phyloP scores from a whole-genome alignment of 2,797 vertebrate genomes.

The Linurgus olivaceus region DNA sequence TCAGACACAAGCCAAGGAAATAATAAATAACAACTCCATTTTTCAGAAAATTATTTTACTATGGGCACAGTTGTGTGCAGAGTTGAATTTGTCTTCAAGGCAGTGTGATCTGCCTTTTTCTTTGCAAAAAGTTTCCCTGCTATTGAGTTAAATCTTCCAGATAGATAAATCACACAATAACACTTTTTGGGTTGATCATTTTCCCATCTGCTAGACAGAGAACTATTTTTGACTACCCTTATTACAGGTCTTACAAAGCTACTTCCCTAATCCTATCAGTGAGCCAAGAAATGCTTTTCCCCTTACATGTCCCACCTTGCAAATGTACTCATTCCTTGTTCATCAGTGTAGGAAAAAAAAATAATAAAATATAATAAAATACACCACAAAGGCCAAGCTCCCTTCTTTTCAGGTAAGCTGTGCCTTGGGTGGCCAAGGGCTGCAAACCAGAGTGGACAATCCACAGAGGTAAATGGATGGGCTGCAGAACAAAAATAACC shows the following conservation, averaged over 20 bases:
- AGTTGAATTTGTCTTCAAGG: not conserved
- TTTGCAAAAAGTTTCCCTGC: not conserved
- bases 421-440: not conserved
- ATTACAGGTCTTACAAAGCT: not conserved
- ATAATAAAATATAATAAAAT: not conserved
- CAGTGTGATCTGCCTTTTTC: not conserved
- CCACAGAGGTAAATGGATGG: not conserved
- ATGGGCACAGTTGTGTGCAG: not conserved
- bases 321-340: not conserved
- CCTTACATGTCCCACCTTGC: not conserved
- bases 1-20: conserved; percentile 13
- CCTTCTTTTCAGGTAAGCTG: not conserved
- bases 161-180: not conserved
- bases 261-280: not conserved
- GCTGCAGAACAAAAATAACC: not conserved
- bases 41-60: conserved; percentile 9
- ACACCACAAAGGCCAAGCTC: not conserved
- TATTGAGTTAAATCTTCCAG: not conserved
- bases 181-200: not conserved
- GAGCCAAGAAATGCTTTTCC: not conserved
- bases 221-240: not conserved
- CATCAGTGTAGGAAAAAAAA: not conserved
- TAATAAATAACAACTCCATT: conserved; percentile 6
- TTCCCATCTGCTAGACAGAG: not conserved
- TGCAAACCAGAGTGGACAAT: not conserved